Evolutionary conservation across 1,140 invertebrate species (phyloP), one percentile per base, ranked within the genome.

Genomic region (Brachionus paranguensis): DNA sequence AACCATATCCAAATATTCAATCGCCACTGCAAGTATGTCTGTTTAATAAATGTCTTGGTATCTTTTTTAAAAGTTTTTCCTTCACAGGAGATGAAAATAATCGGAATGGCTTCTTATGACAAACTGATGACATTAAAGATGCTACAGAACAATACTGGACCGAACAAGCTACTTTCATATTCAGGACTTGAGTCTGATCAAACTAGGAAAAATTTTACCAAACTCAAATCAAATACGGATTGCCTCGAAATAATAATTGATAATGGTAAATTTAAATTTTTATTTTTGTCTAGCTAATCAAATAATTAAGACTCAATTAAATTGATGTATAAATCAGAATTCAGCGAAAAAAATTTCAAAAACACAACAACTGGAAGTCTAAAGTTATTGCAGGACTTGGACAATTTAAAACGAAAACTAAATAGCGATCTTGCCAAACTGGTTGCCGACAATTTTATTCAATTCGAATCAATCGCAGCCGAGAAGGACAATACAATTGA

Each of bases 381-480:
- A n/a, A 72, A 72, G 17, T 41, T 72, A 43, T 20, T 72, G n/a
- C 33, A 72, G 41, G 68, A 72, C 43, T 72, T 72, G 37, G 68
- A 72, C 17, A 43, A 43, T 17, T 17, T 43, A 20, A 72, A 72
- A 11, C 10, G 2, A 0, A 43, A 72, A 10, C 17, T 72, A 2
- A 72, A 43, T 4, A 72, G 43, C 24, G 68, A 20, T 43, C 17
- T 72, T n/a, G 68, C 33, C 8, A 20, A n/a, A 6, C 20, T 72
- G 41, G 0, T 72, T 1, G n/a, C 14, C 7, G 68, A 72, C 1
- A 72, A 72, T 72, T 43, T 43, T 43, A 43, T 41, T 8, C 37
- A 60, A 24, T 60, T 60, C 20, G 37, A 72, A 72, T 20, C 17
- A 72, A 72, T 43, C 17, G 41, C 53, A 11, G 6, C 17, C 43